Conservation (phyloP, 2,888 invertebrate genomes). For the Drosophila kanekoi region DNA sequence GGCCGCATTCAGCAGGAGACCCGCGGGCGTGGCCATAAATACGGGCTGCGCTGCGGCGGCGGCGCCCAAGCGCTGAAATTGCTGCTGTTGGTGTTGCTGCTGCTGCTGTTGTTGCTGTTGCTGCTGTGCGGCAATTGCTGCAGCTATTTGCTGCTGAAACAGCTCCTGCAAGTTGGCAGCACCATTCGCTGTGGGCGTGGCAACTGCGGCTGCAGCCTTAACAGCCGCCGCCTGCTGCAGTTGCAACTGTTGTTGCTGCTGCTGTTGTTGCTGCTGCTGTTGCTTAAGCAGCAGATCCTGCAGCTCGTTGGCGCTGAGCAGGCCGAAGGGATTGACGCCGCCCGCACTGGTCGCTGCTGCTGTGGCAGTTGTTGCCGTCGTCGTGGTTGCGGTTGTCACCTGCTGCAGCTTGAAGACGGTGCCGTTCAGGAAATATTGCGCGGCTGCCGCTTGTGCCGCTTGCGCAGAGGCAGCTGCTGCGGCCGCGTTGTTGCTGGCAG, state of each 20-base stretch:
- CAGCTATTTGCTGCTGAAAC: conserved; percentile 73
- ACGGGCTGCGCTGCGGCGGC: conserved; percentile 82
- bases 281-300: conserved; percentile 80
- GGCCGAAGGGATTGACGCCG: conserved; percentile 77
- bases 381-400: conserved; percentile 82
- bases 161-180: conserved; percentile 64
- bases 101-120: conserved; percentile 79
- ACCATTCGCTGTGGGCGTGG: conserved; percentile 45
- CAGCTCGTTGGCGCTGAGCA: conserved; percentile 75
- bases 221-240: conserved; percentile 53
- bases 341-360: conserved; percentile 66
- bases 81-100: conserved; percentile 81
- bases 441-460: conserved; percentile 82
- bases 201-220: conserved; percentile 53
- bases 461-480: conserved; percentile 73
- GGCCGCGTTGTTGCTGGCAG: conserved; percentile 68
- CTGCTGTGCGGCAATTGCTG: conserved; percentile 74
- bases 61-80: conserved; percentile 75
- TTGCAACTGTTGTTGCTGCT: conserved; percentile 57
- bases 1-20: conserved; percentile 82
- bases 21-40: conserved; percentile 85
- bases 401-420: conserved; percentile 85
- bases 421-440: conserved; percentile 84
- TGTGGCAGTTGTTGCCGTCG: conserved; percentile 81
- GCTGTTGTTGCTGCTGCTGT: conserved; percentile 62